These are phyloP conservation scores for Sebastes hopkinsi DNA, from an alignment of 2,797 vertebrate species.

Conservation along the genomic window DNA sequence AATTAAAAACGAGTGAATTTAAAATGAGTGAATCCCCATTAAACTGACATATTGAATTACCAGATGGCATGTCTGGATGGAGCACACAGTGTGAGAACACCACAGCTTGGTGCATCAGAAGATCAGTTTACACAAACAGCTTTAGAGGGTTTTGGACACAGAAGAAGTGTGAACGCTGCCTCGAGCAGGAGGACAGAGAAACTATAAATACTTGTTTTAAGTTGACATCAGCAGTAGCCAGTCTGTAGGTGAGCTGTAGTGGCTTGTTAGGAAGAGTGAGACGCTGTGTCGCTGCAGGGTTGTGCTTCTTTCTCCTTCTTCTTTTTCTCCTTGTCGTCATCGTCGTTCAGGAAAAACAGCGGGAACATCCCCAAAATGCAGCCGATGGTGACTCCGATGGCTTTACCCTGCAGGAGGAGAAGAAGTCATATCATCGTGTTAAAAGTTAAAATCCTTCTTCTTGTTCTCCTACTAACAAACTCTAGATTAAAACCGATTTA, in stretches of 20 bases:
- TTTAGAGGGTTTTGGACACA: neutral
- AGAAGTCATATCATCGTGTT: neutral
- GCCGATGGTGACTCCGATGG: constrained; percentile 93
- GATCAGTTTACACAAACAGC: neutral
- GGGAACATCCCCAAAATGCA: constrained; percentile 98
- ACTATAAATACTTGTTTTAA: neutral
- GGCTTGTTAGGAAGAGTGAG: constrained; percentile 30
- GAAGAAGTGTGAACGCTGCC: constrained; percentile 13
- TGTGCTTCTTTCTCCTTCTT: constrained; percentile 45
- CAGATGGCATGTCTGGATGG: neutral
- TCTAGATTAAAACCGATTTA: neutral
- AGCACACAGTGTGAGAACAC: neutral
- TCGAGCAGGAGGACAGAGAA: constrained; percentile 9
- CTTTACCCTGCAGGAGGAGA: constrained; percentile 87
- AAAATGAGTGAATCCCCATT: neutral
- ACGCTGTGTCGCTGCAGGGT: neutral
- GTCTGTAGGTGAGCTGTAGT: neutral
- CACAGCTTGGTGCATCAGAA: neutral
- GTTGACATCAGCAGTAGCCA: constrained; percentile 8
- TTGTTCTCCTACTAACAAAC: neutral
- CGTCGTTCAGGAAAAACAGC: constrained; percentile 88
- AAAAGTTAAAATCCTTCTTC: neutral
- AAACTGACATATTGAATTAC: neutral
- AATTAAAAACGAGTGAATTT: neutral
- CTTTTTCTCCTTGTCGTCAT: constrained; percentile 75